Evolutionary conservation across 2,797 vertebrate genomes (phyloP).

Genomic region (Thaleichthys pacificus): DNA sequence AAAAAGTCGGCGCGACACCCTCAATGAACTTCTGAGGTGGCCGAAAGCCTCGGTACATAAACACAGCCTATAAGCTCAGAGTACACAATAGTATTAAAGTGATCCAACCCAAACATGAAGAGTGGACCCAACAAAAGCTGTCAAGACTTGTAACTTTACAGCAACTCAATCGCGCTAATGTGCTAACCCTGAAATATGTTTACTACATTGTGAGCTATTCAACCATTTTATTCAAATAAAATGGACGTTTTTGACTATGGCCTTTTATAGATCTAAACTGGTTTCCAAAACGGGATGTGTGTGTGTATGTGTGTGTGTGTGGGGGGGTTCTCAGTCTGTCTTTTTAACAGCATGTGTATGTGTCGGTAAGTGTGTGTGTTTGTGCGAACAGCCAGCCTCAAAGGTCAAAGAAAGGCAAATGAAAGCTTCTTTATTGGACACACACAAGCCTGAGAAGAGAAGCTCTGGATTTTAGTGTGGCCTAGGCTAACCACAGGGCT

Average conservation of each 20-base stretch:
- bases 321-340: conserved; percentile 1
- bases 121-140: conserved; percentile 52
- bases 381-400: background rate
- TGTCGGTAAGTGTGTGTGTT: conserved; percentile 6
- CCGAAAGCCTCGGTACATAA: conserved; percentile 55
- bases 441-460: background rate
- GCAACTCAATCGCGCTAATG: conserved; percentile 39
- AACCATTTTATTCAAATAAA: background rate
- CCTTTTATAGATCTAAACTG: background rate
- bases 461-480: background rate
- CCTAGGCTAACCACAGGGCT: background rate
- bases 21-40: conserved; percentile 52
- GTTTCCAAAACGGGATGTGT: background rate
- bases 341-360: background rate
- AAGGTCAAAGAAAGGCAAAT: background rate
- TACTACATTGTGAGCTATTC: background rate
- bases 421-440: background rate
- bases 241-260: background rate
- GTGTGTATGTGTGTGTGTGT: conserved; percentile 4
- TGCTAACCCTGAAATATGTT: background rate
- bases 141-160: conserved; percentile 37
- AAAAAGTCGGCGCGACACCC: conserved; percentile 55
- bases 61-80: conserved; percentile 37
- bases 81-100: conserved; percentile 52
- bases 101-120: conserved; percentile 51